Evolutionary conservation across 1,140 invertebrate species (phyloP), one percentile per base, ranked within the genome.

Genomic region (Periplaneta americana): DNA sequence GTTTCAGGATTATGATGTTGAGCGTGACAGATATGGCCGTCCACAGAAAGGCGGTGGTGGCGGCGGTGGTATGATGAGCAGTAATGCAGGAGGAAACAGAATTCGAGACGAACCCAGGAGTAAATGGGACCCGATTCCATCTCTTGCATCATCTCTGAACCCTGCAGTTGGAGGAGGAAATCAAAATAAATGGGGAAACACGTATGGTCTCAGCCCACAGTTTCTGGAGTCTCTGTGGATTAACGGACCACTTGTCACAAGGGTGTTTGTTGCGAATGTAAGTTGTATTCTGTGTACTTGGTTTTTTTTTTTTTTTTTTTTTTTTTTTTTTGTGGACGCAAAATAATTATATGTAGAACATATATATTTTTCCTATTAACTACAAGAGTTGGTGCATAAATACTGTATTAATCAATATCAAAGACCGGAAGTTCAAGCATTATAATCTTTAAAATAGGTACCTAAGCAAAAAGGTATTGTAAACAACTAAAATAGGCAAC

Each of bases 241-340:
- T 83, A 94, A 95, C 86, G 95, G 96, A 84, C 97, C 98, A 82
- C 91, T 99, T 83, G 95, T 96, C 82, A 97, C 96, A 86, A 94
- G 96, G 90, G 94, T 99, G 75, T 99, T 99, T 93, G 96, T 99
- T 83, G 98, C 98, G 83, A 99, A 99, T 94, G 97, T 99, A 93
- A 96, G 95, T 95, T 89, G 22, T 37, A 22, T n/a, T n/a, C n/a
- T n/a, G n/a, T n/a, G n/a, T n/a, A n/a, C n/a, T n/a, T n/a, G n/a
- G n/a, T n/a, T n/a, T n/a, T n/a, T n/a, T n/a, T n/a, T n/a, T n/a
- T n/a, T n/a, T n/a, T n/a, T n/a, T 36, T 37, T 18, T 18, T 75
- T 28, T 22, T n/a, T n/a, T n/a, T n/a, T n/a, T n/a, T n/a, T n/a
- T n/a, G n/a, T n/a, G n/a, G n/a, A n/a, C n/a, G n/a, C n/a, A n/a